Percentiles rank a stretch among this genome's conserved stretches.
These are phyloP conservation scores for Scolopax bukidnonensis DNA, from an alignment of 2,797 vertebrate genomes.

Conservation along the genomic window DNA sequence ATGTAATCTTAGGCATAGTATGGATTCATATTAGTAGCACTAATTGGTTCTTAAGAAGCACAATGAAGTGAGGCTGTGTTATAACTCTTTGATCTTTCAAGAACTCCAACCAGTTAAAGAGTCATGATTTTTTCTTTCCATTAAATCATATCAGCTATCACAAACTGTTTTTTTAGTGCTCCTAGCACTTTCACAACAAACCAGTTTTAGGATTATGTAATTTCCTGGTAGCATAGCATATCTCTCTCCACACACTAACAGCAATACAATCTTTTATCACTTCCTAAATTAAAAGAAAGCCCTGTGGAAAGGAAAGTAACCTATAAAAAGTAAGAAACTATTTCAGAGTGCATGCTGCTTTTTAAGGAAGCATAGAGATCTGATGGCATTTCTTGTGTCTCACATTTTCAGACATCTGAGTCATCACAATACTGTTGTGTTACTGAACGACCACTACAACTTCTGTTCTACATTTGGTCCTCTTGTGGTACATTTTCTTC, in stretches of 20 bases:
- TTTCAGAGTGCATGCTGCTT: background rate
- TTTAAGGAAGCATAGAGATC: background rate
- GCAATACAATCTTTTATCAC: conserved; percentile 13
- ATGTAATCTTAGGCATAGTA: background rate
- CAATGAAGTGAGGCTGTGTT: background rate
- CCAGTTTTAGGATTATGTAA: conserved; percentile 2
- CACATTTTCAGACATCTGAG: background rate
- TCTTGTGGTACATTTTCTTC: background rate
- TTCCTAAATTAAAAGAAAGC: background rate
- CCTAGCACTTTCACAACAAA: conserved; percentile 30
- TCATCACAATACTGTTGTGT: background rate
- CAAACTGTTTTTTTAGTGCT: conserved; percentile 8
- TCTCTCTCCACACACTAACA: conserved; percentile 6
- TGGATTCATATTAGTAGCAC: background rate
- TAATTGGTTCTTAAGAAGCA: background rate
- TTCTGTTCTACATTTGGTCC: background rate
- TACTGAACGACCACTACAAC: background rate
- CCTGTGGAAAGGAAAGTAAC: background rate
- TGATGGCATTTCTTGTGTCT: background rate
- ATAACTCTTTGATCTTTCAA: background rate
- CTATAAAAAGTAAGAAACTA: background rate
- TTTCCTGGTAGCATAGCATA: conserved; percentile 6
- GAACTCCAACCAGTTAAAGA: conserved; percentile 12
- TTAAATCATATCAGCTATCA: conserved; percentile 43
- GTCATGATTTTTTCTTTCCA: conserved; percentile 29